These are phyloP conservation scores for Todus mexicanus DNA, from an alignment of 2,797 vertebrate species.

Conservation along the genomic window DNA sequence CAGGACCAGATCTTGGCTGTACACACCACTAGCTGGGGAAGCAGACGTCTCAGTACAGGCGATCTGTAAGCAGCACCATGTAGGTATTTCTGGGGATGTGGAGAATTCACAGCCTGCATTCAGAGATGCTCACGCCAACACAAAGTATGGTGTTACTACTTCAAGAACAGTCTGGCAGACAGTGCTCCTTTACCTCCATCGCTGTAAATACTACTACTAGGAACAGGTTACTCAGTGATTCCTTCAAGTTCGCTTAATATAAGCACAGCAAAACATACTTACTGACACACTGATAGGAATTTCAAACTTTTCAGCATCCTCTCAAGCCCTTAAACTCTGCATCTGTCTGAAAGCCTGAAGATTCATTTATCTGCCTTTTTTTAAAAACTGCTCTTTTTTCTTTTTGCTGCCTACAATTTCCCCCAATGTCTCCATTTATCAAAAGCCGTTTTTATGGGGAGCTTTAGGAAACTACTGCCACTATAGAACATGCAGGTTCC, in stretches of 20 bases:
- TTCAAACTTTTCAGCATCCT: background rate
- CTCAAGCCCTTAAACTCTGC: background rate
- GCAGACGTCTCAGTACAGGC: background rate
- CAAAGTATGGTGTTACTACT: conserved; percentile 21
- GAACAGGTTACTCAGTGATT: background rate
- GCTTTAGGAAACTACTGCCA: background rate
- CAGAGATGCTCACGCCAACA: background rate
- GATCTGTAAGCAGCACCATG: background rate
- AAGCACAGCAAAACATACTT: background rate
- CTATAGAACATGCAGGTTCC: background rate
- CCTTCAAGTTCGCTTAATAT: background rate
- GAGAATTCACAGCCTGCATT: background rate
- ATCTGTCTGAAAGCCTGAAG: background rate
- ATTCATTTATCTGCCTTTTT: background rate
- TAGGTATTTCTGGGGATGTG: background rate
- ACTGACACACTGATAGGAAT: background rate
- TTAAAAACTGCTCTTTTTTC: background rate
- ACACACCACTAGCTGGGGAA: background rate
- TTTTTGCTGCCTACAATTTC: background rate
- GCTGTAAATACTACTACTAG: background rate
- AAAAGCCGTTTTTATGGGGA: background rate
- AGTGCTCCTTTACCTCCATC: background rate
- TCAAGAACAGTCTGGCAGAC: background rate
- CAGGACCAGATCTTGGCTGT: background rate
- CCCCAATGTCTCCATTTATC: background rate